phyloP scores from a whole-genome alignment of 2,113 vertebrate genomes.

The Hassar affinis region DNA sequence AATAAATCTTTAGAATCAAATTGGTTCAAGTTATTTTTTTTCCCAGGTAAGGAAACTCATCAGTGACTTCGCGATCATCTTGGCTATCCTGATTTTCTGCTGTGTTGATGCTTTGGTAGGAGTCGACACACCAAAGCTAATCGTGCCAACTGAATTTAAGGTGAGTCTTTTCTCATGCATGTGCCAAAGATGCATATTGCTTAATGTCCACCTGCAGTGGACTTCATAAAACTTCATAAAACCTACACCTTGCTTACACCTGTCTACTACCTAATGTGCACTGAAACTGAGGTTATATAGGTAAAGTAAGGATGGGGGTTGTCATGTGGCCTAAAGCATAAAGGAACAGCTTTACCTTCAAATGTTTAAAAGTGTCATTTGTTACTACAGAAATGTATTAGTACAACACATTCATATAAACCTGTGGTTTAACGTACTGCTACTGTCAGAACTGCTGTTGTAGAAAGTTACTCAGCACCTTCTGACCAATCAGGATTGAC shows the following conservation, averaged over 20 bases:
- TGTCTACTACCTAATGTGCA: not conserved
- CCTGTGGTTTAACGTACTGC: not conserved
- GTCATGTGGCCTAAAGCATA: not conserved
- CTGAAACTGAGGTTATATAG: not conserved
- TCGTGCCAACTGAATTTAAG: conserved; percentile 98
- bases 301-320: not conserved
- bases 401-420: not conserved
- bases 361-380: not conserved
- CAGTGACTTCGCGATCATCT: conserved; percentile 97
- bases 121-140: conserved; percentile 94
- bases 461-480: not conserved
- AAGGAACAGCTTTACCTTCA: not conserved
- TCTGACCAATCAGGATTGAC: not conserved
- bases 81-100: conserved; percentile 95
- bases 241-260: not conserved
- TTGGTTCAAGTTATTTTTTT: conserved; percentile 3
- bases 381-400: not conserved
- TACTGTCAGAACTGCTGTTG: not conserved
- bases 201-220: not conserved
- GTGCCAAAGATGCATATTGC: not conserved
- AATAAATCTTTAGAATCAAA: not conserved
- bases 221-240: not conserved
- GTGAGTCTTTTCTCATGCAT: conserved; percentile 62
- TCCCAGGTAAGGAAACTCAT: conserved; percentile 92
- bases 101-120: conserved; percentile 89